A percentile compares a stretch with the other conserved stretches of the same genome.
phyloP scores from a whole-genome alignment of 30 jellyfish, hydroid and myxozoan genomes.

The Phacellophora camtschatica region DNA sequence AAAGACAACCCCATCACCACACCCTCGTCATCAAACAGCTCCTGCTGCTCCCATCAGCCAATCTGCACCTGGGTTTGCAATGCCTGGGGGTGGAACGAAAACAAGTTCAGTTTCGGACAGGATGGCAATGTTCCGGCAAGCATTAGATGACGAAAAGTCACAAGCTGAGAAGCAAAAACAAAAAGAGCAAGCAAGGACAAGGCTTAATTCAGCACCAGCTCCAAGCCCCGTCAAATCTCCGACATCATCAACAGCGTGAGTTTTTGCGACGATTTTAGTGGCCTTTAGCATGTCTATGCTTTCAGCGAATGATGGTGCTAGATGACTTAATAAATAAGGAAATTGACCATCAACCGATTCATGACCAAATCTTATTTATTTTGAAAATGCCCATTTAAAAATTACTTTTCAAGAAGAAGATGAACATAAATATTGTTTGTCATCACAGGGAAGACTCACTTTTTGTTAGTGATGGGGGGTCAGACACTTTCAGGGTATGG shows the following conservation, averaged over 20 bases:
- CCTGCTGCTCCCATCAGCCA: conserved; percentile 56
- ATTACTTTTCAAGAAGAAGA: too few species aligned
- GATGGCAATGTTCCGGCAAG: conserved; percentile 83
- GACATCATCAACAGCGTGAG: conserved; percentile 76
- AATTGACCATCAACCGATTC: too few species aligned
- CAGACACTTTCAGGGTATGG: too few species aligned
- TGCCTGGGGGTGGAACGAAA: conserved; percentile 57
- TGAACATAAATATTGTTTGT: too few species aligned
- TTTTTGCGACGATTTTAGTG: too few species aligned
- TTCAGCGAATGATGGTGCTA: not conserved
- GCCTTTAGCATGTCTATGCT: too few species aligned
- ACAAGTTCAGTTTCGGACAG: conserved; percentile 80
- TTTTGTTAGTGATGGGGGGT: too few species aligned
- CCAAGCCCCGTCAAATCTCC: conserved; percentile 56
- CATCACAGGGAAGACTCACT: too few species aligned
- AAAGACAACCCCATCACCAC: conserved; percentile 55
- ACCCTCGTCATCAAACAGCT: conserved; percentile 63
- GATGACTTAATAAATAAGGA: too few species aligned
- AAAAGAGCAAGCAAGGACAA: conserved; percentile 37
- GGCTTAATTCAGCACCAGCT: conserved; percentile 65
- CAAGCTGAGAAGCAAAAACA: conserved; percentile 61
- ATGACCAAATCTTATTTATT: too few species aligned
- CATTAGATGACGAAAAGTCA: conserved; percentile 82
- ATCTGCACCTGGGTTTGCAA: not conserved
- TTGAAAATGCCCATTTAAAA: too few species aligned